Base-by-base conservation (phyloP, 2,888 invertebrate species). In the Troides helena region DNA sequence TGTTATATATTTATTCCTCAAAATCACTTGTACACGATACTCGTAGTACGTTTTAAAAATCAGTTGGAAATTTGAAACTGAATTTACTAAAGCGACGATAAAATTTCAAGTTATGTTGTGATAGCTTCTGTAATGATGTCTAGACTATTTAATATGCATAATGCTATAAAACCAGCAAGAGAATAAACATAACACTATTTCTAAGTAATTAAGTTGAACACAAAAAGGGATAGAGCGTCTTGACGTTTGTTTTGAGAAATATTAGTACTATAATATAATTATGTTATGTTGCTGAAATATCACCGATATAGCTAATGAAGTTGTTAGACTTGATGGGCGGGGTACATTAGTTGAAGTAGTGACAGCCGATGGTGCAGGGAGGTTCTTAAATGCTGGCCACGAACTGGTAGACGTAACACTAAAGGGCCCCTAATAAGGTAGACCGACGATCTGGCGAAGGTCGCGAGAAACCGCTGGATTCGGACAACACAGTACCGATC, bases 61-160 rank as follows among this genome's bases (percentile, higher is more conserved):
- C 18, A n/a, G 53, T 18, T n/a, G 6, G 53, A 53, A 53, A 53
- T 53, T n/a, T 53, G 1, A 23, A 58, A 6, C 10, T 23, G 57
- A 12, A 58, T 58, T 58, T 58, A 23, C 14, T 23, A 69, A 65
- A 56, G 56, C n/a, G 56, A 65, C 69, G 39, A 65, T 69, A 67
- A 64, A 59, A 60, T 59, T 43, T 46, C 17, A 66, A 67, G 59
- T 61, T 53, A 56, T 60, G 53, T 50, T 63, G 63, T n/a, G 60
- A 64, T 67, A 61, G 58, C 65, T 43, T 46, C 6, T 60, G 64
- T 70, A 67, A 67, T 61, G 58, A 46, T 43, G 67, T 71, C 70
- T 71, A 71, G 70, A 71, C 70, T 61, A 65, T 67, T 61, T 60
- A 67, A 67, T 56, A 71, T 46, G 60, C 57, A 36, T 57, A 30